A percentile compares a stretch with the other conserved stretches of the same genome.
Conservation (phyloP, 2,888 invertebrate genomes). For the Halictus ligatus region DNA sequence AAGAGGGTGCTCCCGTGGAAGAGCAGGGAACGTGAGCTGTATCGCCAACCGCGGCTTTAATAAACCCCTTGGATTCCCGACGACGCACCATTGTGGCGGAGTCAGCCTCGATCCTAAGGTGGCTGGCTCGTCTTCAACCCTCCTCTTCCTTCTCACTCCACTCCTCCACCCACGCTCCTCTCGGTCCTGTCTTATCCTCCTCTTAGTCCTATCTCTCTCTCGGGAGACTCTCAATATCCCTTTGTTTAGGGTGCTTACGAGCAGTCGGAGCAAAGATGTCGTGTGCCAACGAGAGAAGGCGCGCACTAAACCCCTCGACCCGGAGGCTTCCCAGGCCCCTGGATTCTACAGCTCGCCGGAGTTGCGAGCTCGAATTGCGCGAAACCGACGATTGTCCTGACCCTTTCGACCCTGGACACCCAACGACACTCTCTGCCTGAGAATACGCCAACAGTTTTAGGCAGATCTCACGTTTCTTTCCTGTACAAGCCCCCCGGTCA, state of each 20-base stretch:
- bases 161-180: slow-evolving; percentile 47
- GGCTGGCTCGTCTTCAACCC: slow-evolving; percentile 66
- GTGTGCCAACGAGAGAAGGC: slow-evolving; percentile 77
- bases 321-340: slow-evolving; percentile 53
- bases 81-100: slow-evolving; percentile 82
- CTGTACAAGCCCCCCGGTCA: neutral
- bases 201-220: slow-evolving; percentile 68
- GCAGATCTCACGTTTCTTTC: neutral
- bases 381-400: slow-evolving; percentile 63
- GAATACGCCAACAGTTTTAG: neutral
- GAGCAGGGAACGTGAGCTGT: slow-evolving; percentile 82
- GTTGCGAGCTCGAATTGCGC: slow-evolving; percentile 53
- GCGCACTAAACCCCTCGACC: slow-evolving; percentile 65
- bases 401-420: slow-evolving; percentile 34
- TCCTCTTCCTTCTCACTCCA: slow-evolving; percentile 23
- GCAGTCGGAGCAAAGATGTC: slow-evolving; percentile 79
- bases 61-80: slow-evolving; percentile 82
- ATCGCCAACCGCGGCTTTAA: slow-evolving; percentile 83
- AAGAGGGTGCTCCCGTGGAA: slow-evolving; percentile 64
- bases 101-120: slow-evolving; percentile 76
- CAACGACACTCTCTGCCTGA: neutral
- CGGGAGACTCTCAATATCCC: slow-evolving; percentile 81
- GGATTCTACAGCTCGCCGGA: slow-evolving; percentile 59
- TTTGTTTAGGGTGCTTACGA: slow-evolving; percentile 82
- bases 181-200: slow-evolving; percentile 55